Base-by-base conservation (phyloP, 2,113 vertebrate species). In the Stigmatopora argus region DNA sequence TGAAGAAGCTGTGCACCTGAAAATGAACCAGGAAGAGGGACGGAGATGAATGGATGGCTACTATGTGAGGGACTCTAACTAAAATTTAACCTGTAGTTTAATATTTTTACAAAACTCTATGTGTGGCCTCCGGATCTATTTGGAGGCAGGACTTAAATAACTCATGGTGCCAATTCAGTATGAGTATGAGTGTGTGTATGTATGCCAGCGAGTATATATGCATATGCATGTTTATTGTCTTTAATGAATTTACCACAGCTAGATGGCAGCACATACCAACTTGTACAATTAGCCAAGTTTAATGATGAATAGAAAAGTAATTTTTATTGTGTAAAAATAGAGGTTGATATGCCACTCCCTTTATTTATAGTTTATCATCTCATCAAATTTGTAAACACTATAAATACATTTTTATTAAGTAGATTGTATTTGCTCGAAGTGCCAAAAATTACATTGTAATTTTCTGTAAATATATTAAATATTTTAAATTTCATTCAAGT, bases 231-330 rank as follows among this genome's bases (percentile, higher is more conserved):
- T n/a, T 41, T 17, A 19, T 18, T 44, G 17, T 35, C 38, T 5
- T 38, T 47, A n/a, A 44, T 64, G 0, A 62, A 6, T 21, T 18
- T 41, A 5, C 23, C 9, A 64, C 79, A 83, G 87, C 88, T 81
- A 86, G 88, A 78, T 87, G 88, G 78, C 84, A 79, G 62, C 76
- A 57, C 63, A 72, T 17, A 41, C 83, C 73, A 17, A 58, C 31
- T 53, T 70, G 67, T 70, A 63, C 21, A 53, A 13, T 23, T 53
- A 19, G 13, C 21, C 51, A 19, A 52, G 6, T 52, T 21, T n/a
- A 15, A 10, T 17, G 23, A 10, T 17, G 14, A 6, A 15, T 3
- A 18, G 34, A 57, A 17, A 53, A 26, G 52, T 55, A 53, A 21
- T 53, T 19, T 53, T 13, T 12, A 21, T 19, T 53, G 21, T 12